These are phyloP conservation scores for Brachymystax lenok DNA, from an alignment of 2,797 vertebrate genomes.

Conservation along the genomic window DNA sequence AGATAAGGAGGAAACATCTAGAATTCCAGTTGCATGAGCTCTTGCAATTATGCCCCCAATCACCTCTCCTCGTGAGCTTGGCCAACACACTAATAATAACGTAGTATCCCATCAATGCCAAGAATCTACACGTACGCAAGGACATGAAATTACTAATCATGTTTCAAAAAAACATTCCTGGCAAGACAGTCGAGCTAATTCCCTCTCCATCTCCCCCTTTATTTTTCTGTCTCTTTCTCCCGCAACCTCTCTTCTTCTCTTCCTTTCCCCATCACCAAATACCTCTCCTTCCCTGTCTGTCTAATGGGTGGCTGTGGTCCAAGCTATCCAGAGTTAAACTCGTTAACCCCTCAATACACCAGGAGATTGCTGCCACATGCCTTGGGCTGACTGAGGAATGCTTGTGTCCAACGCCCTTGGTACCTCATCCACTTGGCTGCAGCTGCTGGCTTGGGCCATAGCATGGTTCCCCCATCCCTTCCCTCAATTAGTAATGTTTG, in stretches of 20 bases:
- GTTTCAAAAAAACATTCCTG: neutral
- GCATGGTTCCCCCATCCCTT: slow-evolving; percentile 24
- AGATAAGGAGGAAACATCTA: slow-evolving; percentile 1
- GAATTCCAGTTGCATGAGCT: neutral
- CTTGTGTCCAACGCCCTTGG: slow-evolving; percentile 13
- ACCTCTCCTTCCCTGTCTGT: slow-evolving; percentile 8
- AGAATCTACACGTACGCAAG: neutral
- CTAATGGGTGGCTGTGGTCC: slow-evolving; percentile 17
- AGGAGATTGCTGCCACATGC: slow-evolving; percentile 7
- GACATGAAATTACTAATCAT: slow-evolving; percentile 9
- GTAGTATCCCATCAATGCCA: slow-evolving; percentile 9
- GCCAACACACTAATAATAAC: slow-evolving; percentile 4
- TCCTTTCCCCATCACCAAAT: neutral
- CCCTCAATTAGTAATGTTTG: slow-evolving; percentile 32
- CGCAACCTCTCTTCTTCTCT: neutral
- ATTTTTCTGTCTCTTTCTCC: neutral
- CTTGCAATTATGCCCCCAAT: neutral
- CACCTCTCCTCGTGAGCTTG: neutral
- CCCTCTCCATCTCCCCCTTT: slow-evolving; percentile 11
- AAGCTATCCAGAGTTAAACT: neutral
- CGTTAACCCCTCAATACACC: neutral
- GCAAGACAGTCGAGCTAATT: neutral
- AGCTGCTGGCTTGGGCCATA: slow-evolving; percentile 23
- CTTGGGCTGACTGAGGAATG: slow-evolving; percentile 24
- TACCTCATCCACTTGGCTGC: slow-evolving; percentile 18